Conservation (phyloP, 2,797 vertebrate genomes). For the Macropus fuliginosus region DNA sequence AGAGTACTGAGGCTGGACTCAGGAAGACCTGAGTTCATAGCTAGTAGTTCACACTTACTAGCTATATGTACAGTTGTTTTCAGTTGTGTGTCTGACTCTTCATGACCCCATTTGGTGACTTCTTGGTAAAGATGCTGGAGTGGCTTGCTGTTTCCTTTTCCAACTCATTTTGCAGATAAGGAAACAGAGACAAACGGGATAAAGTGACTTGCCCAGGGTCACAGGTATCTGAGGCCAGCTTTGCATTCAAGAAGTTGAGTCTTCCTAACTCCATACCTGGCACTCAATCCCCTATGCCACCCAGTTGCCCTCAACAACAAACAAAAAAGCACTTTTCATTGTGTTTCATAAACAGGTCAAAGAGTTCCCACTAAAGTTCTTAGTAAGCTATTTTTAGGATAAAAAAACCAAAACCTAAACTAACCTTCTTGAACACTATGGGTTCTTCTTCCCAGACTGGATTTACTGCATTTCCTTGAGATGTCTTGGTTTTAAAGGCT, state of each 20-base stretch:
- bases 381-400: background rate
- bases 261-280: background rate
- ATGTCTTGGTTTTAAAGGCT: constrained; percentile 97
- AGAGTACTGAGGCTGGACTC: background rate
- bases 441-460: constrained; percentile 98
- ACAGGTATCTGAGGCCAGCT: background rate
- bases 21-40: background rate
- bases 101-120: background rate
- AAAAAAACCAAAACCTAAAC: constrained; percentile 46
- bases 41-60: background rate
- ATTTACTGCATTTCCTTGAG: constrained; percentile 96
- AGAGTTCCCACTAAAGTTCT: background rate
- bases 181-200: background rate
- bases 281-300: background rate
- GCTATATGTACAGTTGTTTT: background rate
- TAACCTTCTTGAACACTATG: constrained; percentile 97
- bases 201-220: background rate
- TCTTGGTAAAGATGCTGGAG: background rate
- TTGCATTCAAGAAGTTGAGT: background rate
- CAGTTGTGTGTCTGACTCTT: background rate
- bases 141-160: background rate
- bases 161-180: background rate
- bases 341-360: background rate
- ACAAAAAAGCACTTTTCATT: background rate
- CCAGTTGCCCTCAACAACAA: background rate